Percentiles rank a stretch among this genome's conserved stretches.
phyloP scores from a whole-genome alignment of 2,113 vertebrate genomes.

The Nibea coibor region DNA sequence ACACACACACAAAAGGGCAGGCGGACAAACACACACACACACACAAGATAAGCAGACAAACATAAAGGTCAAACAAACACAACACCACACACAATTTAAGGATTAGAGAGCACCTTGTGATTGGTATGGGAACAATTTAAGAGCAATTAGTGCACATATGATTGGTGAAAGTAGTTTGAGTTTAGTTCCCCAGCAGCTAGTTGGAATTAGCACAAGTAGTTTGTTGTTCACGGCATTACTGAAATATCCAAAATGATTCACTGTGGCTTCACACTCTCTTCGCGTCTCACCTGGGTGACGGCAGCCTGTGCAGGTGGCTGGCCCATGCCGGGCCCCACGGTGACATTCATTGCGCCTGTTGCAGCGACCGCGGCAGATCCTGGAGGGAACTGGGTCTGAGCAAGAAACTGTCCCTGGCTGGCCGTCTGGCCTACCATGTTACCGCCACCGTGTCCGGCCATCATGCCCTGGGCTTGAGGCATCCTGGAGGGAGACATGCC shows the following conservation, averaged over 20 bases:
- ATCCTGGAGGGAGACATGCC: conserved; percentile 96
- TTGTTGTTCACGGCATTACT: background rate
- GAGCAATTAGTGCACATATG: conserved; percentile 53
- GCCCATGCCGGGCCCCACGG: conserved; percentile 86
- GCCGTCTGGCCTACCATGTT: conserved; percentile 92
- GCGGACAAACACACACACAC: conserved; percentile 32
- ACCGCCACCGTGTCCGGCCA: conserved; percentile 88
- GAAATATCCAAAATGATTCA: background rate
- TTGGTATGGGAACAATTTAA: conserved; percentile 45
- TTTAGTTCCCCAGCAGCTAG: conserved; percentile 32
- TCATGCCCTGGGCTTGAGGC: conserved; percentile 92
- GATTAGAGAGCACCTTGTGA: conserved; percentile 53
- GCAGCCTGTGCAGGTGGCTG: conserved; percentile 89
- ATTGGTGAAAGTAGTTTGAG: conserved; percentile 39
- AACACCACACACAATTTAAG: conserved; percentile 55
- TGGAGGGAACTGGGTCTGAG: conserved; percentile 89
- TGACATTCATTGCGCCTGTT: conserved; percentile 88
- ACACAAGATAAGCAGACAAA: conserved; percentile 54
- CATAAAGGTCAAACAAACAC: conserved; percentile 43
- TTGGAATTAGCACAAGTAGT: background rate
- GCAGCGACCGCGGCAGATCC: conserved; percentile 81
- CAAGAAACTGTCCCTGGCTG: conserved; percentile 90
- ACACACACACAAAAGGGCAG: conserved; percentile 54
- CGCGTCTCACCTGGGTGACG: conserved; percentile 81
- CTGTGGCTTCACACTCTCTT: background rate